Evolutionary conservation across 2,113 vertebrate species (phyloP).

Genomic region (Oceanites oceanicus): DNA sequence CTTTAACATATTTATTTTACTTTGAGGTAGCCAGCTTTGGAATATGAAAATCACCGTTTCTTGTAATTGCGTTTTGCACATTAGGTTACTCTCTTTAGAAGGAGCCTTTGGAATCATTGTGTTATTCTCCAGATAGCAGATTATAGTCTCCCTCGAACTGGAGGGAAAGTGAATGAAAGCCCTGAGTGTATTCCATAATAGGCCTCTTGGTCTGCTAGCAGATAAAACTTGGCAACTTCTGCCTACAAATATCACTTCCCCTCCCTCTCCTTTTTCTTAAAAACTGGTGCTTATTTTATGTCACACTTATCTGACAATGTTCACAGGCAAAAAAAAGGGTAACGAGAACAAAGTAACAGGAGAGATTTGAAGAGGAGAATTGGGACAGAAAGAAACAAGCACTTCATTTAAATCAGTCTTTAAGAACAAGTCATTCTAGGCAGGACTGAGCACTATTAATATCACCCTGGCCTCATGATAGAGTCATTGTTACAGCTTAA

Average conservation of each 20-base stretch:
- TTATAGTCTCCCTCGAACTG: background rate
- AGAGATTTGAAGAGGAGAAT: background rate
- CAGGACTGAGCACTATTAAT: background rate
- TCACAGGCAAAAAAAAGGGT: background rate
- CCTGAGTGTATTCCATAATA: background rate
- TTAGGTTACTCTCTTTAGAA: background rate
- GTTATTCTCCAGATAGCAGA: background rate
- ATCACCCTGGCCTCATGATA: background rate
- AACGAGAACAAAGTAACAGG: background rate
- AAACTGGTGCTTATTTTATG: background rate
- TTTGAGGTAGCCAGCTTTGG: background rate
- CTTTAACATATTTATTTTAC: background rate
- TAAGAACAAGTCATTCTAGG: background rate
- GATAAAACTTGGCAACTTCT: background rate
- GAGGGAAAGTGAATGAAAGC: background rate
- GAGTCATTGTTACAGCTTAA: background rate
- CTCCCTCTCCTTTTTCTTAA: background rate
- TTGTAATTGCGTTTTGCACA: background rate
- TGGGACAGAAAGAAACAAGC: background rate
- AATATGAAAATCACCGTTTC: background rate
- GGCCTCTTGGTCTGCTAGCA: background rate
- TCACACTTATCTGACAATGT: background rate
- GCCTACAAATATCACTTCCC: background rate
- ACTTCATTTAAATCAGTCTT: background rate
- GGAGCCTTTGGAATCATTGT: background rate